Evolutionary conservation across 1,140 invertebrate species (phyloP).

Genomic region (Pogonognathellus flavescens): DNA sequence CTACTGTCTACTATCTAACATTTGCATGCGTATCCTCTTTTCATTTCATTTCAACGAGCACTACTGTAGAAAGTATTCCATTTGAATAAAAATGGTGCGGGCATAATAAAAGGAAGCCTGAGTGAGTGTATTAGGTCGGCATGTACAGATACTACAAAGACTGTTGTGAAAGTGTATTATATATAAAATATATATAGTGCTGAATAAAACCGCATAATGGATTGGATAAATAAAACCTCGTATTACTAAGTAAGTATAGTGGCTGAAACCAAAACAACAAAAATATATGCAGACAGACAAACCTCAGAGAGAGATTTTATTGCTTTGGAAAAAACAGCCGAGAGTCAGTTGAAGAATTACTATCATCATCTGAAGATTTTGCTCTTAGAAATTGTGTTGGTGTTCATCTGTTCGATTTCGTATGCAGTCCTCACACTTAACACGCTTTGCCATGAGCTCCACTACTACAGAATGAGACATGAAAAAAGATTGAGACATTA

Average conservation of each 20-base stretch:
- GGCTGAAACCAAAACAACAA: constrained; percentile 1
- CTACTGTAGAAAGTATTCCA: constrained; percentile 7
- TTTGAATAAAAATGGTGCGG: constrained; percentile 36
- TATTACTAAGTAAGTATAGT: neutral
- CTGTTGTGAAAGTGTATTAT: too few relatives aligned
- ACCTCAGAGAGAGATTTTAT: neutral
- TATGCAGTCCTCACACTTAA: neutral
- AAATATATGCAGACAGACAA: neutral
- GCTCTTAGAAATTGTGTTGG: too few relatives aligned
- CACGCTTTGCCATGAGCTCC: neutral
- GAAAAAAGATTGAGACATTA: neutral
- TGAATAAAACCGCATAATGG: constrained; percentile 17
- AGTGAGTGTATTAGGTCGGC: neutral
- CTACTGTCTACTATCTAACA: neutral
- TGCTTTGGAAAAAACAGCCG: neutral
- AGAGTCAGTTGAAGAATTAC: neutral
- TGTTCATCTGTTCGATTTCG: too few relatives aligned
- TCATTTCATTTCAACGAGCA: constrained; percentile 21
- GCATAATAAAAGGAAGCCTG: constrained; percentile 5
- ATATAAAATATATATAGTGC: too few relatives aligned
- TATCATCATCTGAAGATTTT: too few relatives aligned
- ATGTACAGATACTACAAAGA: neutral
- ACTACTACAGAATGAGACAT: neutral
- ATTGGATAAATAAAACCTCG: neutral
- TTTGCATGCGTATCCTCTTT: constrained; percentile 1